These are phyloP conservation scores for Aplocera efformata DNA, from an alignment of 2,888 invertebrate species.

Conservation along the genomic window DNA sequence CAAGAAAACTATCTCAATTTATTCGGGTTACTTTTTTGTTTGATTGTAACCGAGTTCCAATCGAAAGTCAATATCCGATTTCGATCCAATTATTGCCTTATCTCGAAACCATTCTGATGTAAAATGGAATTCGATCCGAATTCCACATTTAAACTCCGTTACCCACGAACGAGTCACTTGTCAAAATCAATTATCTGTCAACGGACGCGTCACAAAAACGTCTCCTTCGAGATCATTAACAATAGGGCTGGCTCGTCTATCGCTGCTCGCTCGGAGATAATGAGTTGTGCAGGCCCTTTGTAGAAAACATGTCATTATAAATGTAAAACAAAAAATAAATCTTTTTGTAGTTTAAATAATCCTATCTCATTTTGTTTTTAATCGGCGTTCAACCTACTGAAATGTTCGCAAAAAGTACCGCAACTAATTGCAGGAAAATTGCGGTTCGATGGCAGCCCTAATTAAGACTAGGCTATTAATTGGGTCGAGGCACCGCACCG, in stretches of 20 bases:
- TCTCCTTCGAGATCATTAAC: constrained; percentile 24
- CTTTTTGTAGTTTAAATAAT: constrained; percentile 4
- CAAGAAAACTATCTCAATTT: too few species aligned
- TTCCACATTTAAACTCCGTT: constrained; percentile 18
- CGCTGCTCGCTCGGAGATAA: constrained; percentile 7
- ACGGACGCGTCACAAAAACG: constrained; percentile 15
- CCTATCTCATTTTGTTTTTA: constrained; percentile 11
- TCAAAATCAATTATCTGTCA: constrained; percentile 31
- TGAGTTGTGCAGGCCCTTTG: constrained; percentile 4
- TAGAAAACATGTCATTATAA: constrained; percentile 2
- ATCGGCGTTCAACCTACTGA: constrained; percentile 13
- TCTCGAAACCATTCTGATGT: constrained; percentile 10
- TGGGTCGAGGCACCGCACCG: constrained; percentile 22
- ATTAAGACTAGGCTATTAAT: constrained; percentile 28
- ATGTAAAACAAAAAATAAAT: constrained; percentile 4
- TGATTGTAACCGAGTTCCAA: background rate
- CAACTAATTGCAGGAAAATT: constrained; percentile 15
- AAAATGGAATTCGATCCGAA: constrained; percentile 20
- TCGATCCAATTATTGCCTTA: constrained; percentile 13
- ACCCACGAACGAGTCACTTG: constrained; percentile 22
- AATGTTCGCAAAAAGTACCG: constrained; percentile 5
- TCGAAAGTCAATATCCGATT: constrained; percentile 8
- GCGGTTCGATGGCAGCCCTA: constrained; percentile 12
- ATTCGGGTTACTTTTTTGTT: background rate
- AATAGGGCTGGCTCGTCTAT: constrained; percentile 19